Evolutionary conservation across 2,113 vertebrate species (phyloP), one percentile per base, ranked within the genome.

Genomic region (Tachysurus fulvidraco): DNA sequence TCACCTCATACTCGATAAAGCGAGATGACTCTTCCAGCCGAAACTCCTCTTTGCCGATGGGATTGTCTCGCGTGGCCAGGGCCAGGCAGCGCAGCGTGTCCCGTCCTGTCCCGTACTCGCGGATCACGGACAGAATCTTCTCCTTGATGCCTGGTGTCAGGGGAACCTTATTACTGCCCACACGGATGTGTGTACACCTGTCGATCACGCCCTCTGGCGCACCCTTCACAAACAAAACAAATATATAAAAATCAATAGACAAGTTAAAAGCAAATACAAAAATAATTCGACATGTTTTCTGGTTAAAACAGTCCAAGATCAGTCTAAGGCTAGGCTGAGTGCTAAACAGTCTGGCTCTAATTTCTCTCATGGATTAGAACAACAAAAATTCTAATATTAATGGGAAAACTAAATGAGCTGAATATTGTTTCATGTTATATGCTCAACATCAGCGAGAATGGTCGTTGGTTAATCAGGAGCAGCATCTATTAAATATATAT

Each of bases 191-290:
- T 0, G 97, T 98, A 90, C 98, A 99, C 86, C 98, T 95, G 92
- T 99, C 98, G 25, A 99, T 96, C 60, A 99, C 97, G 69, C 98
- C 98, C 93, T 99, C 98, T 0, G 98, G 98, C 85, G 98, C 98
- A 6, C 98, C 98, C 98, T 99, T 69, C 7, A 84, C 85, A 16
- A 3, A 90, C 1, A 25, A 90, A 23, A 57, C 17, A 21, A 86
- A 76, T 50, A 2, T n/a, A n/a, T n/a, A n/a, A n/a, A n/a, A 76
- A 52, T 52, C 1, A 76, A n/a, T 6, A 50, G 9, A 4, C 1
- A 44, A 21, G 21, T 44, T 44, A 23, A 67, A 36, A 71, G 36
- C 7, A 71, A 44, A 52, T 76, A 14, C 23, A n/a, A 11, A 25
- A 6, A n/a, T n/a, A 50, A 19, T 5, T 17, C 12, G 8, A 52